Conservation (phyloP, 2,888 invertebrate species). For the Atrina japonica region DNA sequence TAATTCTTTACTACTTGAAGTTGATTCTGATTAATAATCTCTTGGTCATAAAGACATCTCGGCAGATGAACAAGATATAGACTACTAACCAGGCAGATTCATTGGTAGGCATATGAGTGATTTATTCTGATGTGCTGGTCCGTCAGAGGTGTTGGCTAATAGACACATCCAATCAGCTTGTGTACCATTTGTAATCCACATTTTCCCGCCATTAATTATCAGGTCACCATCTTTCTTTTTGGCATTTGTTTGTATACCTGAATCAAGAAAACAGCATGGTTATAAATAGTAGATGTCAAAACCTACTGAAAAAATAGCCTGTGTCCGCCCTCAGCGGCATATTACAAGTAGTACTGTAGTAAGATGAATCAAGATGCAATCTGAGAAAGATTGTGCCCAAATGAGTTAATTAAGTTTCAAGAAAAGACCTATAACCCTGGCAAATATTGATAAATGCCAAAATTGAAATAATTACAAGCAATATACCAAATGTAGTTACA, state of each 20-base stretch:
- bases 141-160: conserved; percentile 82
- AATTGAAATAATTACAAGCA: no score
- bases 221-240: conserved; percentile 78
- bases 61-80: no score
- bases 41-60: no score
- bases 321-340: no score
- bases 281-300: no score
- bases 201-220: conserved; percentile 83
- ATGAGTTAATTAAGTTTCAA: no score
- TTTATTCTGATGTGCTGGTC: conserved; percentile 82
- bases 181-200: conserved; percentile 84
- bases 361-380: no score
- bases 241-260: conserved; percentile 82
- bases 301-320: neutral
- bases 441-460: no score
- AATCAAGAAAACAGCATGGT: neutral
- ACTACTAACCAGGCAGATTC: conserved; percentile 81
- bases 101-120: conserved; percentile 83
- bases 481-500: no score
- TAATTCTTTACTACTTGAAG: neutral
- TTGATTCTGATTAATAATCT: neutral
- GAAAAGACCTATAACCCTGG: no score
- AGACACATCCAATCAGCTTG: conserved; percentile 85
- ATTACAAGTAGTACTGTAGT: neutral
- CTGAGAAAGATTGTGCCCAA: no score